Evolutionary conservation across 2,888 invertebrate genomes (phyloP), one percentile per base, ranked within the genome.

Genomic region (Tortricodes alternella): DNA sequence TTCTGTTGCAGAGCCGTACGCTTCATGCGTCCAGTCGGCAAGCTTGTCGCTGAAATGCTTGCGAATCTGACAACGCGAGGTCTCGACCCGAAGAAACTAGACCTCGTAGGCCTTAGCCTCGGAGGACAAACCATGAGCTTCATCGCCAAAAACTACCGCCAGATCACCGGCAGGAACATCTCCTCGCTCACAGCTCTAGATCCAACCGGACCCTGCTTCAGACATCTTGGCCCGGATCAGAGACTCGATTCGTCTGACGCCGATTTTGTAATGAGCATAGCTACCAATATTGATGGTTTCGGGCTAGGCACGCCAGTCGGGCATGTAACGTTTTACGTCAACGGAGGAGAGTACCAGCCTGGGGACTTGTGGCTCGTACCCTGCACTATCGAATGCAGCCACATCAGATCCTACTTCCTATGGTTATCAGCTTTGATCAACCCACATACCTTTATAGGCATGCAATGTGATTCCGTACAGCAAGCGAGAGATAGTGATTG

Each of bases 381-480:
- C 0, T 61, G 61, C 27, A 34, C 29, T 0, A 19, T 38, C 0
- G 9, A 46, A 1, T 61, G 61, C 34, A 61, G 61, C 13, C 61
- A 61, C 7, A 23, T 53, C 8, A 49, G 21, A 37, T 34, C 38
- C 7, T 77, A 63, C 15, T 69, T 70, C 0, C 2, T 81, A 7
- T 83, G 83, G 83, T 18, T 77, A n/a, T 60, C 79, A 1, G 74
- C 80, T 0, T 37, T 83, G 2, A 48, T 73, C 1, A 60, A 80
- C 29, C 81, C 73, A 0, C 57, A 71, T 3, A 62, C 63, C 1
- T 82, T 82, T 24, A 71, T 83, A 19, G 82, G 71, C 0, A 62
- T 83, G 3, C 68, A 77, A 52, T 83, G 82, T 55, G 71, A 73
- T 16, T 73, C 78, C 0, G 72, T 81, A 0, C 78, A 82, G 51